These are phyloP conservation scores for Margaritifera margaritifera DNA, from an alignment of 2,888 invertebrate species.

Conservation along the genomic window DNA sequence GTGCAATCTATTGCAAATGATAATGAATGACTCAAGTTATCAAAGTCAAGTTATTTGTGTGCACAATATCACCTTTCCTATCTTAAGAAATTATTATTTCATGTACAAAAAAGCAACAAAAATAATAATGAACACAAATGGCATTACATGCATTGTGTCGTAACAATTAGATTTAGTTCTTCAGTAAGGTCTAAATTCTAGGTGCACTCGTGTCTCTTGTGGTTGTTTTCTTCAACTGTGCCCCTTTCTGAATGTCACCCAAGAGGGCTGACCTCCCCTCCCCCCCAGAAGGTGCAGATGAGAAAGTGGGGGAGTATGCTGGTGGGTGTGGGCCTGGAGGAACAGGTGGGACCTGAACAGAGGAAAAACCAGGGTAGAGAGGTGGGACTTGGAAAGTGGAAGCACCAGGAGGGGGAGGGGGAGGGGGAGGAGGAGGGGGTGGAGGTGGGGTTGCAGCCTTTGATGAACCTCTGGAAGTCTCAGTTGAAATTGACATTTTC, in stretches of 20 bases:
- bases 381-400: constrained; percentile 16
- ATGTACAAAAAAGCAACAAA: too few species aligned
- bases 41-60: too few species aligned
- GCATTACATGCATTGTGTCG: background rate
- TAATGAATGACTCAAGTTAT: too few species aligned
- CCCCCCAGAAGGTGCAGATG: constrained; percentile 8
- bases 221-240: constrained; percentile 51
- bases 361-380: constrained; percentile 21
- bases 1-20: too few species aligned
- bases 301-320: constrained; percentile 12
- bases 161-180: background rate
- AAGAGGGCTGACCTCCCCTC: constrained; percentile 50
- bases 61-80: too few species aligned
- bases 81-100: too few species aligned
- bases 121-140: background rate
- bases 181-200: constrained; percentile 23
- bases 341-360: constrained; percentile 27
- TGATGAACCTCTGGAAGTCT: constrained; percentile 3
- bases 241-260: constrained; percentile 50
- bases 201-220: constrained; percentile 61
- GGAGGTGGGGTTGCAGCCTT: constrained; percentile 16
- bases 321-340: constrained; percentile 25
- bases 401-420: constrained; percentile 28
- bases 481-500: constrained; percentile 5
- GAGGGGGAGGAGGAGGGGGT: constrained; percentile 18